Conservation (phyloP, 2,113 vertebrate genomes). For the Mus spicilegus region DNA sequence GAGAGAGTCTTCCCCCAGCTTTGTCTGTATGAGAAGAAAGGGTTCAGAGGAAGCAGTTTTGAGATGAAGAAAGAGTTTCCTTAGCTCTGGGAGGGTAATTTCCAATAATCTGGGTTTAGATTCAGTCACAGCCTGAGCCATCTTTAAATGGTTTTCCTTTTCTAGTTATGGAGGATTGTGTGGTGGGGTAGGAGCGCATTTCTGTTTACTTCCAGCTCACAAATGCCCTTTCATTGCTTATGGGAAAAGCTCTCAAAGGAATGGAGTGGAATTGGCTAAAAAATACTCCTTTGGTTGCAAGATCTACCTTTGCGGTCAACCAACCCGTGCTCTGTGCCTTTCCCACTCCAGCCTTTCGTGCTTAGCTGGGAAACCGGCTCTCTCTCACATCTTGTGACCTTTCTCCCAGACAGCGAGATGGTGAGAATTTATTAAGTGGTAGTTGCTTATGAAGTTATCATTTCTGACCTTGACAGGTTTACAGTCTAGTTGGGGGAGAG, state of each 20-base stretch:
- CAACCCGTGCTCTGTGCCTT: not conserved
- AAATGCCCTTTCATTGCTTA: not conserved
- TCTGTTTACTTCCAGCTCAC: not conserved
- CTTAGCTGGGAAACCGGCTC: not conserved
- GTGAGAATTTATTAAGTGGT: not conserved
- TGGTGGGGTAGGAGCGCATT: not conserved
- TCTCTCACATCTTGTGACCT: not conserved
- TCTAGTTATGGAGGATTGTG: no score
- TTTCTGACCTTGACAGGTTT: constrained; percentile 46
- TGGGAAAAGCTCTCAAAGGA: not conserved
- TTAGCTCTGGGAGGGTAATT: not conserved
- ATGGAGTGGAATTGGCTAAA: not conserved
- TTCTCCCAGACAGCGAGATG: not conserved
- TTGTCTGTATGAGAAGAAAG: not conserved
- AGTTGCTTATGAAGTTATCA: constrained; percentile 19
- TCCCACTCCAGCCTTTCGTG: not conserved
- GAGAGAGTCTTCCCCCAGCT: not conserved
- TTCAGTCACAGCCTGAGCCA: not conserved
- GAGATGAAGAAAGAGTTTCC: not conserved
- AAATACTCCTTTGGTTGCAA: not conserved
- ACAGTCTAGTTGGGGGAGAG: not conserved
- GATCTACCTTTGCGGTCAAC: not conserved
- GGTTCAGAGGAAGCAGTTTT: not conserved
- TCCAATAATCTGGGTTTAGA: not conserved
- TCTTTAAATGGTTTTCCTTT: not conserved